Percentiles rank a stretch among this genome's conserved stretches.
Conservation (phyloP, 1,140 invertebrate species). For the Diachasma alloeum region DNA sequence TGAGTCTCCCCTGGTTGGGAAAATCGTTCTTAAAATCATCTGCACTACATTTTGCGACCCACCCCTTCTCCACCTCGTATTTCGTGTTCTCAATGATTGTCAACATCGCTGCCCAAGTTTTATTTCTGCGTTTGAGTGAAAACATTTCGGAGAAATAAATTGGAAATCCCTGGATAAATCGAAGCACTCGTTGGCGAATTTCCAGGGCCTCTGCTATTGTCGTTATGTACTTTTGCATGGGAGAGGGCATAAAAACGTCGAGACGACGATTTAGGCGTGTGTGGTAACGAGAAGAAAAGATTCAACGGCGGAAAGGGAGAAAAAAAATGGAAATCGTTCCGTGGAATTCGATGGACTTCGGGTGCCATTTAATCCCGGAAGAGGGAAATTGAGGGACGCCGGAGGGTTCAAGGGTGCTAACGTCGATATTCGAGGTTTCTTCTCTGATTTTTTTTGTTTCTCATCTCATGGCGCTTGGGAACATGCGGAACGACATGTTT, state of each 20-base stretch:
- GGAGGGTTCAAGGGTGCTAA: not conserved
- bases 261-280: not conserved
- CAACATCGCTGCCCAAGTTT: too few relatives aligned
- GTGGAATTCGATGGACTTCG: slow-evolving; percentile 5
- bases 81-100: too few relatives aligned
- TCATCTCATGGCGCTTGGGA: not conserved
- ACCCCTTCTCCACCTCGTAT: too few relatives aligned
- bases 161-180: too few relatives aligned
- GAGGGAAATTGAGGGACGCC: not conserved
- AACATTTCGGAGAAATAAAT: too few relatives aligned
- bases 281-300: not conserved
- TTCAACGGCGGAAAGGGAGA: not conserved
- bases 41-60: too few relatives aligned
- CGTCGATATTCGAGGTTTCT: not conserved
- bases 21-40: too few relatives aligned
- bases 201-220: not conserved
- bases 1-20: too few relatives aligned
- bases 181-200: not conserved
- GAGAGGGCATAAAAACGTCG: not conserved
- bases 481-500: not conserved
- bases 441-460: not conserved
- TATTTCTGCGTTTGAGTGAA: too few relatives aligned
- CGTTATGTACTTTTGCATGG: not conserved
- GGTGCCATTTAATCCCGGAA: slow-evolving; percentile 18
- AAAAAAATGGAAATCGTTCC: not conserved